These are phyloP conservation scores for Caradrina clavipalpis DNA, from an alignment of 2,888 invertebrate species.

Conservation along the genomic window DNA sequence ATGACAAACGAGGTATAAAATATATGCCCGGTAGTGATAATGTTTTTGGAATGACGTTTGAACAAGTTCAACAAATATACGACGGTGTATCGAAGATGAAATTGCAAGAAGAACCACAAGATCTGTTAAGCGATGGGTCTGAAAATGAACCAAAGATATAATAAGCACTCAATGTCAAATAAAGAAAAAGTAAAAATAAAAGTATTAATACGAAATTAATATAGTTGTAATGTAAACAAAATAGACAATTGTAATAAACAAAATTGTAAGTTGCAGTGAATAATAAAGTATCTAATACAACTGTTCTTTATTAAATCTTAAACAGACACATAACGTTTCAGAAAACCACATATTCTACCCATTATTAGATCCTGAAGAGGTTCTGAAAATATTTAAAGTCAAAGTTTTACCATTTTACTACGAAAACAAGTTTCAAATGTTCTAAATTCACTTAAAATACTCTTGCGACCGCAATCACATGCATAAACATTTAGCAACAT, in stretches of 20 bases:
- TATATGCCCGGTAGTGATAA: background rate
- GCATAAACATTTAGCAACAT: too few relatives aligned
- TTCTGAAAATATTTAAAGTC: too few relatives aligned
- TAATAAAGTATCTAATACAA: conserved; percentile 35
- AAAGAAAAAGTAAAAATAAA: background rate
- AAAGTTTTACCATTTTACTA: too few relatives aligned
- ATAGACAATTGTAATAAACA: background rate
- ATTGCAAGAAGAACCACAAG: background rate
- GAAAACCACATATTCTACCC: too few relatives aligned
- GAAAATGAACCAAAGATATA: conserved; percentile 2
- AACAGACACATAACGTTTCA: too few relatives aligned
- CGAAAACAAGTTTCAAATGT: too few relatives aligned
- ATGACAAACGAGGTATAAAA: background rate
- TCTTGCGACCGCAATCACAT: too few relatives aligned
- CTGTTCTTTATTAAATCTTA: background rate
- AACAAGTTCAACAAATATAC: conserved; percentile 14
- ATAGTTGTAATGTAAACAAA: conserved; percentile 30
- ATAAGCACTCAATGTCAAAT: background rate
- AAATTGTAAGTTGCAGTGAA: conserved; percentile 31
- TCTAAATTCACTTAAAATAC: too few relatives aligned
- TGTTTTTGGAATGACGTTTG: background rate
- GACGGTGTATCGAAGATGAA: background rate
- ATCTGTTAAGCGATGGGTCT: conserved; percentile 1
- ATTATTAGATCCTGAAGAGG: too few relatives aligned
- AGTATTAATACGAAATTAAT: background rate